These are phyloP conservation scores for Chondrosia reniformis DNA, from an alignment of 37 sponge, comb jelly and placozoan species.

Conservation along the genomic window DNA sequence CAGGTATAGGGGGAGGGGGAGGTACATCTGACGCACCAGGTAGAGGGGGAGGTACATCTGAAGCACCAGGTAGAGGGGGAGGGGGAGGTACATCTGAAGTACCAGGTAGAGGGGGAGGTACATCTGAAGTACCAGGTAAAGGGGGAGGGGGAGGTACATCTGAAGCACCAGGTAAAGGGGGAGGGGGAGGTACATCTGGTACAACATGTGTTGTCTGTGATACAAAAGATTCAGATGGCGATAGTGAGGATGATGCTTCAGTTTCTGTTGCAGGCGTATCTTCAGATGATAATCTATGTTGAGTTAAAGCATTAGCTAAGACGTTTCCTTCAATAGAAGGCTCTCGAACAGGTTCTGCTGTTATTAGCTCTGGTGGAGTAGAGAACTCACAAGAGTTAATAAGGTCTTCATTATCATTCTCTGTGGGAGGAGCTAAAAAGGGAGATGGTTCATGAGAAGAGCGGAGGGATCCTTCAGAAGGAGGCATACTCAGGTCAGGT, in stretches of 20 bases:
- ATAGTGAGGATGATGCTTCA: too few relatives aligned
- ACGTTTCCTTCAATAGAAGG: too few relatives aligned
- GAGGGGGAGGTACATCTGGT: not conserved
- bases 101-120: not conserved
- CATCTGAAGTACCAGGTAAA: not conserved
- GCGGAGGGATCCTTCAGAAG: too few relatives aligned
- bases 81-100: conserved; percentile 15
- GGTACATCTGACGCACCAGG: conserved; percentile 18
- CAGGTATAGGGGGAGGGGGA: conserved; percentile 28
- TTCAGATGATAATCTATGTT: too few relatives aligned
- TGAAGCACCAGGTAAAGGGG: not conserved
- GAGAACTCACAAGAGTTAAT: not conserved
- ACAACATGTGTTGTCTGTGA: not conserved
- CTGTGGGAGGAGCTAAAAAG: not conserved
- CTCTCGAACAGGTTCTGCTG: not conserved
- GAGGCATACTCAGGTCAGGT: too few relatives aligned
- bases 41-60: conserved; percentile 33
- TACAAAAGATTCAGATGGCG: too few relatives aligned
- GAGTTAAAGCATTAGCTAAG: too few relatives aligned
- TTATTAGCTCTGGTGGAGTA: not conserved
- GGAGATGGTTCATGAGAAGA: too few relatives aligned
- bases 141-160: not conserved
- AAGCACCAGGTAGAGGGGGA: conserved; percentile 31
- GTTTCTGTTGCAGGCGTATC: too few relatives aligned
- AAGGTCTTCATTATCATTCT: not conserved